Evolutionary conservation across 2,797 vertebrate genomes (phyloP), one percentile per base, ranked within the genome.

Genomic region (Hapalemur alaotrensis): DNA sequence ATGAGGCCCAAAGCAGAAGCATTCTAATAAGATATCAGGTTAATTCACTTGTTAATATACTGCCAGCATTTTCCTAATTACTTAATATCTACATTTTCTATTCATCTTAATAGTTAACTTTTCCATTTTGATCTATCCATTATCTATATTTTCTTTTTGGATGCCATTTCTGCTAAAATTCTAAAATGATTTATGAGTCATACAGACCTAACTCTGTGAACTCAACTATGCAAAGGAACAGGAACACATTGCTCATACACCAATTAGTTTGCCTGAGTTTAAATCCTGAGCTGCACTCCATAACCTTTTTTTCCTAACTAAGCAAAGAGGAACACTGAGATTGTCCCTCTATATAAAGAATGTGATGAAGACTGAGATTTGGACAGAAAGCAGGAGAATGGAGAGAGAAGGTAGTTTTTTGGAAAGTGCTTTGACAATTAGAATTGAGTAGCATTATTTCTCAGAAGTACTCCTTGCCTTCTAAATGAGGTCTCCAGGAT

Each of bases 111-210:
- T 65, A 75, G 69, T 75, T 38, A 61, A 35, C 7, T 75, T 89
- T 20, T 18, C 84, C 57, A 78, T 83, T 94, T 75, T 90, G 48
- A 76, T 67, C 50, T 57, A 14, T 63, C 18, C 12, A 80, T 57
- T 83, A 76, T 75, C 61, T 86, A 3, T 35, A 32, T 72, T 79
- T 95, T 59, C 84, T 82, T 85, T 83, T 48, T 32, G 69, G 30
- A 91, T 61, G 17, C 1, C 52, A 72, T 72, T 91, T 82, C 38
- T 95, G 52, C 38, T 81, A 94, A 92, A 79, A 87, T 93, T 95
- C 69, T 80, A 23, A 91, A 96, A 86, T 95, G 63, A 84, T 67
- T 89, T 82, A 75, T 80, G 89, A 96, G 93, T 93, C 92, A 93
- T 28, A 41, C 18, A 95, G 43, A 88, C 4, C 63, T 88, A 76